A percentile compares a stretch with the other conserved stretches of the same genome.
These are phyloP conservation scores for Cosmopolites sordidus DNA, from an alignment of 2,888 invertebrate species.

Conservation along the genomic window DNA sequence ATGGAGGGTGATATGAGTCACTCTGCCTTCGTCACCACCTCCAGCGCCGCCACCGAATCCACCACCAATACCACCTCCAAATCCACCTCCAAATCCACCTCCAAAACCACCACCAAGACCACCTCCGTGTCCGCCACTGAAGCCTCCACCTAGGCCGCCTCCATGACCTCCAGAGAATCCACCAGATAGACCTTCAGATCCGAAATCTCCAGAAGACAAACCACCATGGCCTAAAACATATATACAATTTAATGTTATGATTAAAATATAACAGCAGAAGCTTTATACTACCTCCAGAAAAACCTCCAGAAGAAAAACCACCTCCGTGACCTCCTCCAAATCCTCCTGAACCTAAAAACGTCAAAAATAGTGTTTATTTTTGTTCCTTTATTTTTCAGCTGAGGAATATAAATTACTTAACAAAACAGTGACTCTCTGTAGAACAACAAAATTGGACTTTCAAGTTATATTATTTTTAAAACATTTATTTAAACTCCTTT, in stretches of 20 bases:
- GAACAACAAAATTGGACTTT: too few relatives aligned
- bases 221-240: constrained; percentile 14
- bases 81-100: constrained; percentile 21
- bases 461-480: too few relatives aligned
- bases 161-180: constrained; percentile 22
- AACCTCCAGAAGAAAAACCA: constrained; percentile 4
- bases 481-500: too few relatives aligned
- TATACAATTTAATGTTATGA: too few relatives aligned
- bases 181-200: constrained; percentile 29
- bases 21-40: constrained; percentile 40
- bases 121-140: constrained; percentile 24
- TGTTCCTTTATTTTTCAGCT: too few relatives aligned
- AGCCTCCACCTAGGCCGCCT: constrained; percentile 23
- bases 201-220: constrained; percentile 6
- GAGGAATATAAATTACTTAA: too few relatives aligned
- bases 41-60: constrained; percentile 29
- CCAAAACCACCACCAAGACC: constrained; percentile 21
- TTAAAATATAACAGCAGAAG: too few relatives aligned
- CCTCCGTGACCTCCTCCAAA: constrained; percentile 26
- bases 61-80: constrained; percentile 25
- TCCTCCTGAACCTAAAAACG: constrained; percentile 15
- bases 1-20: constrained; percentile 58
- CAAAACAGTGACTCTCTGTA: too few relatives aligned
- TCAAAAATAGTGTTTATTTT: too few relatives aligned
- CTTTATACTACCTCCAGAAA: constrained; percentile 23